Base-by-base conservation (phyloP, 2,113 vertebrate genomes). In the Fregata magnificens region DNA sequence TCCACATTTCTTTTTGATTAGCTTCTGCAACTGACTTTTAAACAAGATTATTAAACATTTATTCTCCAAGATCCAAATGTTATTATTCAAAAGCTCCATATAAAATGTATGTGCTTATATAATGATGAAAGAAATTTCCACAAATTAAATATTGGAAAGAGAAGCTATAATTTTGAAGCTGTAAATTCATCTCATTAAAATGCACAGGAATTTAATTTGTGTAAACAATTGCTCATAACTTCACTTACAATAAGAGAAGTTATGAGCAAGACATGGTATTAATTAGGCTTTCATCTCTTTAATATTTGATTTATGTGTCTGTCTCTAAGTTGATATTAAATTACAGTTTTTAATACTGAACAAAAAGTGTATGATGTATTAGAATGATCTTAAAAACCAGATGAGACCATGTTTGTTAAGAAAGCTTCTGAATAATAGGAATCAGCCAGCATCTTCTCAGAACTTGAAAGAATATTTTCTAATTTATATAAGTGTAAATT, bases 131-230 rank as follows among this genome's bases (percentile, higher is more conserved):
- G 32, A 93, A 10, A 40, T 82, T 71, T 69, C 38, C 59, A 53
- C 56, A 86, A 96, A 90, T 88, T 85, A 96, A 66, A 38, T 67
- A 80, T 26, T 82, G 77, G 59, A 94, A 78, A 56, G 70, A 56
- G 58, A 94, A 87, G 21, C 22, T 91, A 32, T 89, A 81, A 94
- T 95, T 80, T 72, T 86, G 26, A 44, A 86, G 74, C 28, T 85
- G 20, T 84, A 96, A 94, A 96, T 87, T 93, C 9, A 88, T 92
- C 70, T 73, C 87, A 61, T 72, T 87, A 70, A 90, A 97, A 82
- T 93, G 20, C n/a, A 85, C 50, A 36, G 15, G 32, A 78, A 86
- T 94, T 91, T 88, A 95, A 82, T 95, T 42, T 93, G 65, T 86
- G 13, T 83, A 90, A 97, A 81, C 4, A 87, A 34, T 96, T 94